phyloP scores from a whole-genome alignment of 2,888 invertebrate species.

The Lamellibrachia columna region DNA sequence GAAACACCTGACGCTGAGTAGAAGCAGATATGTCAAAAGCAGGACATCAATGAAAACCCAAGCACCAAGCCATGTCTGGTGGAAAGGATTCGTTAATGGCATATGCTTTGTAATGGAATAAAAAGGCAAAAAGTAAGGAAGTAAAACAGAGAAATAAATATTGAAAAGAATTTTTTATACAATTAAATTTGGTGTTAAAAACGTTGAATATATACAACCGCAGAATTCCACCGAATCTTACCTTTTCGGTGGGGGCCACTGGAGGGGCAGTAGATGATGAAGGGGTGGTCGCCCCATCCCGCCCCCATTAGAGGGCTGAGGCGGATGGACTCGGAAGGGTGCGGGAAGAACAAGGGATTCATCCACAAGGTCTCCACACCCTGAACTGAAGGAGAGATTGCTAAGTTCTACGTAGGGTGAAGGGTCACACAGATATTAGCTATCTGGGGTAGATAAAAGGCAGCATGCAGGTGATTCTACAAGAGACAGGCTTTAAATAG shows the following conservation, averaged over 20 bases:
- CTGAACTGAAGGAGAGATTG: neutral
- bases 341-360: neutral
- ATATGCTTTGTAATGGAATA: too few relatives aligned
- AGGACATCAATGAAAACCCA: too few relatives aligned
- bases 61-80: too few relatives aligned
- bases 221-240: neutral
- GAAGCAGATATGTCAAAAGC: too few relatives aligned
- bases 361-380: neutral
- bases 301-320: neutral
- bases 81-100: too few relatives aligned
- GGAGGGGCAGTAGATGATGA: neutral
- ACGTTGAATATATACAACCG: neutral
- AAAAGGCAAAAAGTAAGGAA: too few relatives aligned
- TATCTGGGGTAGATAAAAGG: neutral
- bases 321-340: neutral
- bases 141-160: too few relatives aligned
- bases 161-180: neutral
- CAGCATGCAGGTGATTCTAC: neutral
- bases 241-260: conserved; percentile 11
- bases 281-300: neutral
- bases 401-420: neutral
- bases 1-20: too few relatives aligned
- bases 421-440: neutral
- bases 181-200: neutral
- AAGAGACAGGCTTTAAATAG: neutral